Evolutionary conservation across 2,888 invertebrate species (phyloP), one percentile per base, ranked within the genome.

Genomic region (Catocala fraxini): DNA sequence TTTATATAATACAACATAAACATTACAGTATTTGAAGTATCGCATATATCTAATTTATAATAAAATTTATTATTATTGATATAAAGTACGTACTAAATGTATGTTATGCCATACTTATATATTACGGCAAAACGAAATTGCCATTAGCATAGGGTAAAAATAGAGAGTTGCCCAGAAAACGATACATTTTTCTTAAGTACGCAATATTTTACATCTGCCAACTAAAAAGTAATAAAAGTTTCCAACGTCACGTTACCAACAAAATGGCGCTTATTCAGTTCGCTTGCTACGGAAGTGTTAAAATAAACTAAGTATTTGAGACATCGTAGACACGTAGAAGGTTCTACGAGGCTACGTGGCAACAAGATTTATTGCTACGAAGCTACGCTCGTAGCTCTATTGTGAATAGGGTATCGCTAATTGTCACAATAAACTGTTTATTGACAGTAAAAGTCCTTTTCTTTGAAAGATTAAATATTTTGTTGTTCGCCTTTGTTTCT

Each of bases 331-430:
- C 68, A 72, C 79, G 74, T 75, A 73, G 65, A 74, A 71, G 68
- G 68, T 60, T 69, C 77, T 80, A 76, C 73, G 70, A 70, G 62
- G 75, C 76, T 79, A 81, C 81, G 81, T 80, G 81, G 80, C 80
- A 76, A 73, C 78, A 79, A 85, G 84, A 87, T 88, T 87, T 88
- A 89, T 87, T 81, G 80, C 86, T 79, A 82, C 82, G 77, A 46
- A 59, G 46, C 54, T 57, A 63, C 63, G 49, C 25, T 6, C 80
- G 82, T 77, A 81, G 74, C 76, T 74, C 76, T 81, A 75, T 75
- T 77, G 77, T 72, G 73, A 76, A 78, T 70, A 65, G 72, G 75
- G 68, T 65, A 75, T 74, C 70, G 47, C 69, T 77, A 79, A 79
- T 73, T 80, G 74, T 79, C 65, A 75, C 76, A 70, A 72, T 76